A percentile compares a stretch with the other conserved stretches of the same genome.
These are phyloP conservation scores for Mus spretus DNA, from an alignment of 2,797 vertebrate genomes.

Conservation along the genomic window DNA sequence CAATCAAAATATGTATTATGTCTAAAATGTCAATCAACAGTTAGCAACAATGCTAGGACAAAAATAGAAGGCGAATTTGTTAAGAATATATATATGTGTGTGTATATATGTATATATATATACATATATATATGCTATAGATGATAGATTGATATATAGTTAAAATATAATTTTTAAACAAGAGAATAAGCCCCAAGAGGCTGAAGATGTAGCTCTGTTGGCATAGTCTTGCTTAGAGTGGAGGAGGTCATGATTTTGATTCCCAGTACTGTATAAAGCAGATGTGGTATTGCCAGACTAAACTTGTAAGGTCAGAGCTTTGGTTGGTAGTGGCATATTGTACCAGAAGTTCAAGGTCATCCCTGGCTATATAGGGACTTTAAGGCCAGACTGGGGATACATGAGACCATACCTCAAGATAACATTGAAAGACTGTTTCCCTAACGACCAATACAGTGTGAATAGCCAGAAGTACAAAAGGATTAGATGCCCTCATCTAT, in stretches of 20 bases:
- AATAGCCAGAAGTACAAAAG: neutral
- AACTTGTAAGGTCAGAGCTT: neutral
- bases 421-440: neutral
- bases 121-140: too few relatives aligned
- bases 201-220: too few relatives aligned
- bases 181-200: neutral
- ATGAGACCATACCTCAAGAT: neutral
- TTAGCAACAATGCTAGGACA: neutral
- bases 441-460: neutral
- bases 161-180: neutral
- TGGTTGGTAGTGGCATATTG: neutral
- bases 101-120: too few relatives aligned
- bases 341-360: neutral
- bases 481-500: neutral
- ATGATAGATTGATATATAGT: neutral
- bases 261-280: neutral
- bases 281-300: neutral
- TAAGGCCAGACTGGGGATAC: neutral
- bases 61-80: conserved; percentile 21
- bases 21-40: conserved; percentile 33
- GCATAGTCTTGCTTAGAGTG: neutral
- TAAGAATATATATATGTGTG: neutral
- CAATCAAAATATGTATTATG: neutral
- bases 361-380: neutral
- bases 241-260: neutral